Percentiles rank a stretch among this genome's conserved stretches.
These are phyloP conservation scores for Cheiracanthium punctorium DNA, from an alignment of 2,888 invertebrate genomes.

Conservation along the genomic window DNA sequence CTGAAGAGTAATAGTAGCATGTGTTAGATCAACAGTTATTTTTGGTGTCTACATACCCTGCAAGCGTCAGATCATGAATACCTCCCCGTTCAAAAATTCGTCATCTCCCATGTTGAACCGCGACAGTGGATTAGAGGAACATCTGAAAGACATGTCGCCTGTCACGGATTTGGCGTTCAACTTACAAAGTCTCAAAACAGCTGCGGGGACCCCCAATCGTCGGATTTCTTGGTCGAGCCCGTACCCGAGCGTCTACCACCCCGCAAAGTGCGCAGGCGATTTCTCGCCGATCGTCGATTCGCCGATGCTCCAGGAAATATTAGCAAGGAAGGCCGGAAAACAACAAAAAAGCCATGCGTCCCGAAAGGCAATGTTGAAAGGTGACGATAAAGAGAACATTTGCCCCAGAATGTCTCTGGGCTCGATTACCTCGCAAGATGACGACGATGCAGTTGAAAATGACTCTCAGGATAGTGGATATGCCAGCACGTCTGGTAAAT, in stretches of 20 bases:
- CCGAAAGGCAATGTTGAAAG: not conserved
- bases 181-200: constrained; percentile 39
- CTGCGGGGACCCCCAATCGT: constrained; percentile 46
- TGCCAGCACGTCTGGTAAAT: constrained; percentile 73
- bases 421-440: too few relatives aligned
- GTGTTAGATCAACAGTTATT: too few relatives aligned
- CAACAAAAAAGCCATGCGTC: not conserved
- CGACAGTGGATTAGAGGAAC: not conserved
- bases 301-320: constrained; percentile 28
- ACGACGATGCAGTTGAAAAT: constrained; percentile 77
- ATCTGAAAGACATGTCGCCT: constrained; percentile 33
- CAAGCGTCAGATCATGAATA: too few relatives aligned
- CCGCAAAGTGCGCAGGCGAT: not conserved
- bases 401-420: not conserved
- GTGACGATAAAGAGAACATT: constrained; percentile 37
- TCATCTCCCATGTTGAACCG: not conserved
- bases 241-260: constrained; percentile 13
- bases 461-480: constrained; percentile 81
- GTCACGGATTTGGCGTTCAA: constrained; percentile 56
- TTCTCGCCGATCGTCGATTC: constrained; percentile 33
- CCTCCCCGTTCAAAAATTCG: too few relatives aligned
- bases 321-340: not conserved
- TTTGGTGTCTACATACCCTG: too few relatives aligned
- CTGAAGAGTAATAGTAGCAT: too few relatives aligned
- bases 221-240: constrained; percentile 62